Base-by-base conservation (phyloP, 2,797 vertebrate species). In the Phaenicophaeus curvirostris region DNA sequence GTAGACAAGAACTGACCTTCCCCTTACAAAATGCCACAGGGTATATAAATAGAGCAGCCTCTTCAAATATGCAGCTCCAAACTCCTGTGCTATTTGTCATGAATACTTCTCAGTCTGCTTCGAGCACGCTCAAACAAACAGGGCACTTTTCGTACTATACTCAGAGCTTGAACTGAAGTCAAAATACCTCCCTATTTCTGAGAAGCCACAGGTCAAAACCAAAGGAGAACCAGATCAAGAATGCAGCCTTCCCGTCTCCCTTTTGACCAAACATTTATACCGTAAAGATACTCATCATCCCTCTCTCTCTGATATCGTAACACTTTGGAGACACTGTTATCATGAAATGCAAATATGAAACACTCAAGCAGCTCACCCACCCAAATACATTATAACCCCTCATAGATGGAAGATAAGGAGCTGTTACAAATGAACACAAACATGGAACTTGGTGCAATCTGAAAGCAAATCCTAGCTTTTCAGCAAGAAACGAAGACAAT, bases 1-100 rank as follows among this genome's bases (percentile, higher is more conserved):
- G 92, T 7, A 87, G 86, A 63, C 55, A 8, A 59, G 94, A 79
- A 73, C 73, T 85, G 93, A 93, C 93, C 90, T 93, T 94, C 66
- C 87, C 87, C 85, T 69, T 50, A 7, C 3, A 44, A 88, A 90
- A 91, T 72, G 85, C 91, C 89, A 94, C 19, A 1, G 80, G 76
- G 62, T 90, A 77, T 90, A 77, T 62, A 86, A 95, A 89, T 4
- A 88, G 87, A 86, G 85, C 91, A 81, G 94, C 44, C 79, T 74
- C 44, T 51, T 35, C 35, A 78, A 73, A 73, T 5, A 51, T 0
- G n/a, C 55, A 59, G 71, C 87, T 82, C 80, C 42, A 9, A 69
- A 55, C 27, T 65, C 51, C 62, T 3, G 1, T 51, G 82, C 37
- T 16, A 18, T 95, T 65, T 88, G 87, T n/a, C 85, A 68, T 0